Conservation (phyloP, 1,140 invertebrate species). For the Cecropterus lyciades region DNA sequence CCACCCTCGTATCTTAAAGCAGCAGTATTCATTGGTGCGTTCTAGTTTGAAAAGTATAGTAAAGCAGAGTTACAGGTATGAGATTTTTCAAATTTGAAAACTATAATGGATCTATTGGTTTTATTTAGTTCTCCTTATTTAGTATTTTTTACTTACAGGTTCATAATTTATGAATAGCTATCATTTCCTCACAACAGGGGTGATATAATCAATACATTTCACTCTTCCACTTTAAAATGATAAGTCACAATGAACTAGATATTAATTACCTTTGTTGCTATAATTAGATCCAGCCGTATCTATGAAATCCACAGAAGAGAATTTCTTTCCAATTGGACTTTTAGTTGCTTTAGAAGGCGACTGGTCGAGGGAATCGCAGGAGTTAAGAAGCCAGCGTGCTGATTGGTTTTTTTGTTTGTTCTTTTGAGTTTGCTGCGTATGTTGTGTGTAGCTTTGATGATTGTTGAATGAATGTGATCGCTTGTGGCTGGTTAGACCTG, state of each 20-base stretch:
- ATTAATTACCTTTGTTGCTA: constrained; percentile 72
- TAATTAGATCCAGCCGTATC: constrained; percentile 65
- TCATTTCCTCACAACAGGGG: too few species aligned
- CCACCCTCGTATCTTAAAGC: too few species aligned
- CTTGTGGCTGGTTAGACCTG: constrained; percentile 84
- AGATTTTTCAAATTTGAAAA: too few species aligned
- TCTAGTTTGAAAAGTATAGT: too few species aligned
- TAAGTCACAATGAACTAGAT: neutral
- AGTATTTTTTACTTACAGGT: too few species aligned
- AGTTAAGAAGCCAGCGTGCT: constrained; percentile 78
- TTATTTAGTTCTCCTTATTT: too few species aligned
- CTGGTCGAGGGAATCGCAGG: constrained; percentile 80
- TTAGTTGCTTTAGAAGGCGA: constrained; percentile 70
- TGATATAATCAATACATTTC: neutral
- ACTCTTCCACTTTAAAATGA: neutral
- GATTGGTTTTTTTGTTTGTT: constrained; percentile 84
- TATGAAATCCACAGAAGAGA: constrained; percentile 79
- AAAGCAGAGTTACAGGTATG: too few species aligned
- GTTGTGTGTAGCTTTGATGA: constrained; percentile 87
- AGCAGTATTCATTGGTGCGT: too few species aligned
- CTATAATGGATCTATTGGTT: too few species aligned
- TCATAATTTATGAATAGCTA: too few species aligned
- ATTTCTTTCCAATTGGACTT: constrained; percentile 74
- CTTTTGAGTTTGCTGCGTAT: constrained; percentile 84
- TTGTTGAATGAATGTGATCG: constrained; percentile 88